These are phyloP conservation scores for Conopomorpha cramerella DNA, from an alignment of 1,140 invertebrate genomes.

Conservation along the genomic window DNA sequence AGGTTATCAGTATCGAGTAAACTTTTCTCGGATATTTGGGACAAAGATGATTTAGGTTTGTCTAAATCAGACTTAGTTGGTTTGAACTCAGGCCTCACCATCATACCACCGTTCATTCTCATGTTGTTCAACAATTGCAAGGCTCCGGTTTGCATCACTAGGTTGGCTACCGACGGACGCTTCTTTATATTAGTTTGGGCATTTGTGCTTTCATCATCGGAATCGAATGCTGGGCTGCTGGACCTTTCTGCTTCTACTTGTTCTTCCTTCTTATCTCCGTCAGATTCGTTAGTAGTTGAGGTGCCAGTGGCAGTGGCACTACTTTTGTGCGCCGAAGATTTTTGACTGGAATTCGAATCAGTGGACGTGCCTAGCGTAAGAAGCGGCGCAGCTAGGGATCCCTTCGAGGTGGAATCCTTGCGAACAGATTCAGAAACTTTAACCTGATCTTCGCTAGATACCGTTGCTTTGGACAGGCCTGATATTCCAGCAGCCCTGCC, in stretches of 20 bases:
- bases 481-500: slow-evolving; percentile 81
- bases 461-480: slow-evolving; percentile 76
- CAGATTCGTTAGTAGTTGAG: slow-evolving; percentile 59
- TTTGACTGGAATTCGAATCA: slow-evolving; percentile 67
- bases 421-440: slow-evolving; percentile 44
- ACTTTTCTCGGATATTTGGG: slow-evolving; percentile 70
- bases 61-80: slow-evolving; percentile 34
- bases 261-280: slow-evolving; percentile 56
- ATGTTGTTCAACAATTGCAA: slow-evolving; percentile 63
- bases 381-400: slow-evolving; percentile 44
- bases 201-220: slow-evolving; percentile 82
- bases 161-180: slow-evolving; percentile 65
- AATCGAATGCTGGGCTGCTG: slow-evolving; percentile 94
- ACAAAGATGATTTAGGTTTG: slow-evolving; percentile 62
- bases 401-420: slow-evolving; percentile 43
- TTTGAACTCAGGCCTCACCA: slow-evolving; percentile 48
- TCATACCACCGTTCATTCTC: slow-evolving; percentile 62
- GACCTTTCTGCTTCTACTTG: slow-evolving; percentile 85
- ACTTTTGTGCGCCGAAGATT: slow-evolving; percentile 64
- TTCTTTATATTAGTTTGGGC: slow-evolving; percentile 59
- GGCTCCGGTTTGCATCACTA: slow-evolving; percentile 66
- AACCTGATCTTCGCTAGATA: slow-evolving; percentile 73
- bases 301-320: slow-evolving; percentile 63
- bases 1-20: slow-evolving; percentile 65
- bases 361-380: slow-evolving; percentile 45